Conservation (phyloP, 2,113 vertebrate genomes). For the Ophiodon elongatus region DNA sequence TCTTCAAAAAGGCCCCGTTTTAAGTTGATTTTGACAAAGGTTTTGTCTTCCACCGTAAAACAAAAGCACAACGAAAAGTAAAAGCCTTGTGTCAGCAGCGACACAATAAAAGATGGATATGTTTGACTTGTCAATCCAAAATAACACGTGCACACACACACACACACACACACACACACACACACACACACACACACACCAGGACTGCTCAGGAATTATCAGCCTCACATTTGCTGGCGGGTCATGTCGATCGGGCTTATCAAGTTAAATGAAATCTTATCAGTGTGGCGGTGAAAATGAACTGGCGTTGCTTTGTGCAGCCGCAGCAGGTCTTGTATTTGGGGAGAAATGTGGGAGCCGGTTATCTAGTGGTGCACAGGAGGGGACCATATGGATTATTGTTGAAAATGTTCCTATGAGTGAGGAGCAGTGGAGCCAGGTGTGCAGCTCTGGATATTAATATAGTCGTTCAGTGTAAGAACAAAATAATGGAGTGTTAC, state of each 20-base stretch:
- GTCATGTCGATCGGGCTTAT: slow-evolving; percentile 14
- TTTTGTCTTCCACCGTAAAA: background rate
- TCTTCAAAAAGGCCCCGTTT: background rate
- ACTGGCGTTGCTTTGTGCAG: slow-evolving; percentile 16
- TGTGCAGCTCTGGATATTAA: background rate
- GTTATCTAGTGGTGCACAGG: slow-evolving; percentile 27
- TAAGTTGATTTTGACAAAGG: background rate
- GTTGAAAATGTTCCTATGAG: slow-evolving; percentile 16
- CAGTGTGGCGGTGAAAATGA: slow-evolving; percentile 3
- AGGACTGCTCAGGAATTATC: background rate
- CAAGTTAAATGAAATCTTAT: slow-evolving; percentile 23
- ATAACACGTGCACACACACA: background rate
- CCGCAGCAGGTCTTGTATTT: slow-evolving; percentile 30
- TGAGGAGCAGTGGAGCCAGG: slow-evolving; percentile 2
- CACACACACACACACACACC: background rate
- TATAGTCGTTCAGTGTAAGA: background rate
- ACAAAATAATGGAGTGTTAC: background rate
- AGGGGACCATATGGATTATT: slow-evolving; percentile 43
- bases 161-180: background rate
- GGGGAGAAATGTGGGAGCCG: background rate
- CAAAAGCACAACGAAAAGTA: background rate
- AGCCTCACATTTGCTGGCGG: background rate
- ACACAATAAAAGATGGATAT: background rate
- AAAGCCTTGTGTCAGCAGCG: background rate
- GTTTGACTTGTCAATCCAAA: background rate